phyloP scores from a whole-genome alignment of 1,140 invertebrate species.

The Aphis craccivora region DNA sequence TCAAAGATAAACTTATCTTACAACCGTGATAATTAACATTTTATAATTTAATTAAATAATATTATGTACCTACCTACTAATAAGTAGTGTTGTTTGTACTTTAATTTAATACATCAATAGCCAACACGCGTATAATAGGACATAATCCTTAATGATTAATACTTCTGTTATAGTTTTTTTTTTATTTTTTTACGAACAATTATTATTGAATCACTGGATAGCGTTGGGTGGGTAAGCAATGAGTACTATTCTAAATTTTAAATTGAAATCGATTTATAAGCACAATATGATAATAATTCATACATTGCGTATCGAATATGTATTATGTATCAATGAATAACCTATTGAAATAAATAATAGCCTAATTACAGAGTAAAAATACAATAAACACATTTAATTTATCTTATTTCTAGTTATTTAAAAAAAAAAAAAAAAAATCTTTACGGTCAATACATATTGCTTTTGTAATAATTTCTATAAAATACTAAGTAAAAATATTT shows the following conservation, averaged over 20 bases:
- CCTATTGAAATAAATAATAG: neutral
- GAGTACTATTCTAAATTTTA: too few species aligned
- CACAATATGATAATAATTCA: neutral
- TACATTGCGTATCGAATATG: neutral
- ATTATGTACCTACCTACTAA: too few species aligned
- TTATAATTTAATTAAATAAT: neutral
- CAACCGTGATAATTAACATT: neutral
- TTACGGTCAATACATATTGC: neutral
- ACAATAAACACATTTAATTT: neutral
- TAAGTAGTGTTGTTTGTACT: neutral
- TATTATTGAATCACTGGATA: neutral
- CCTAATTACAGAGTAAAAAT: too few species aligned
- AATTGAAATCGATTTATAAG: too few species aligned
- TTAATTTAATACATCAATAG: neutral
- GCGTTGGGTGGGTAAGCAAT: neutral
- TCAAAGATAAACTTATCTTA: neutral
- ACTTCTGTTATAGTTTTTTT: neutral
- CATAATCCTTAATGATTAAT: too few species aligned
- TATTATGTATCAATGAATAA: neutral
- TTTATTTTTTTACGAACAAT: neutral
- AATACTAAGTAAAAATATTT: neutral
- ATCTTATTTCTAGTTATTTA: neutral
- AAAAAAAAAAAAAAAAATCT: neutral
- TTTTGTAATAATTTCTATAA: neutral
- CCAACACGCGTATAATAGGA: too few species aligned